Base-by-base conservation (phyloP, 2,888 invertebrate species). In the Acanthococcus lagerstroemiae region DNA sequence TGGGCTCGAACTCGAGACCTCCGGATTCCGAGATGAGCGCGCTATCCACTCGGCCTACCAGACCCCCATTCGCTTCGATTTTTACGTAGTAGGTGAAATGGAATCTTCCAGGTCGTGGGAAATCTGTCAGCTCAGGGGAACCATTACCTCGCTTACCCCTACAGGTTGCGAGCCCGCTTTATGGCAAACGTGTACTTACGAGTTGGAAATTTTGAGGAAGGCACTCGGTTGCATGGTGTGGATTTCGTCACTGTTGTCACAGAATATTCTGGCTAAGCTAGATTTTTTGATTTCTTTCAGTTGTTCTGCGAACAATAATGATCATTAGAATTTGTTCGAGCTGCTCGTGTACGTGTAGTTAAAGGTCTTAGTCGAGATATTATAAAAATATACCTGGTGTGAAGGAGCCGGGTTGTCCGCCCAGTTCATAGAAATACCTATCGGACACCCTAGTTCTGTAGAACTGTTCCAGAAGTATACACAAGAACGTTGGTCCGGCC, bases 391-490 rank as follows among this genome's bases (percentile, higher is more conserved):
- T 73, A 83, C 86, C 82, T 72, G 81, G 78, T 3, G 85, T 85
- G 71, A 89, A 88, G 25, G 84, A 83, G 44, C 77, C 78, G 19
- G 68, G 70, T 50, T 82, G 80, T 67, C 82, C 80, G 4, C 83
- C 82, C 71, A 84, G 84, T 76, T 89, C 90, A 72, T 83, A 93
- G 83, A 90, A 94, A 77, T 83, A 92, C 68, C 93, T 80, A 77
- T 95, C 95, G 0, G 90, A 91, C 7, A 83, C 86, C 72, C 92
- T 83, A 0, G 92, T 87, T 69, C 89, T 81, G 74, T 84, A 87
- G 78, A 94, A 94, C 77, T 94, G 93, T 74, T 88, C 89, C 0
- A 87, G 87, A 4, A 94, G 78, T 70, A 95, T 87, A 74, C 93
- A 93, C 2, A 90, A 81, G 80, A 88, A 92, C 0, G 93, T 92